Conservation (phyloP, 2,888 invertebrate species). For the Heliothis peltigera region DNA sequence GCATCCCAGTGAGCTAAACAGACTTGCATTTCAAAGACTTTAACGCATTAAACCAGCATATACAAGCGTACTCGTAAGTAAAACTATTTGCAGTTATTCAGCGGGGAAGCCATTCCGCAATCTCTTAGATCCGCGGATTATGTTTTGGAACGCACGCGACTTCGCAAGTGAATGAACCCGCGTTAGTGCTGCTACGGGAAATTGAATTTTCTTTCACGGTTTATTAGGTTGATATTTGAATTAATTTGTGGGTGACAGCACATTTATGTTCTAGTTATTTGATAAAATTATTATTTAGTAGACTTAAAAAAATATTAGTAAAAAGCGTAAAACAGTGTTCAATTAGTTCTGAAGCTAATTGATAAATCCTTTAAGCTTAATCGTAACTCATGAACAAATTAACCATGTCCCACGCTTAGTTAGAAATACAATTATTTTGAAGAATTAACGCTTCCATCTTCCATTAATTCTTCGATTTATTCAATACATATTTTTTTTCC, state of each 20-base stretch:
- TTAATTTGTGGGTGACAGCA: no score
- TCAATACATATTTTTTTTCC: not conserved
- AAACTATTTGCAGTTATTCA: conserved; percentile 77
- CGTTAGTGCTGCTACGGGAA: conserved; percentile 25
- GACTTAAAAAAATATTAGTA: no score
- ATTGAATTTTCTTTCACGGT: conserved; percentile 46
- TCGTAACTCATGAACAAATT: conserved; percentile 15
- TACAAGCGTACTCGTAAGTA: conserved; percentile 36
- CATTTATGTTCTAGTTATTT: no score
- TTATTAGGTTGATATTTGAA: conserved; percentile 19
- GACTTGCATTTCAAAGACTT: conserved; percentile 18
- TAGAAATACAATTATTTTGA: conserved; percentile 11
- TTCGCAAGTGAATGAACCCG: conserved; percentile 65
- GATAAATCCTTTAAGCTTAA: conserved; percentile 1
- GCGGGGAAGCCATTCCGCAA: conserved; percentile 64
- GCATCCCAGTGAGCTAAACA: conserved; percentile 1
- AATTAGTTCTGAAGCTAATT: not conserved
- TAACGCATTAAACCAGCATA: not conserved
- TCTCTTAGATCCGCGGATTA: conserved; percentile 71
- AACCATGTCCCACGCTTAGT: not conserved
- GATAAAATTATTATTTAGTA: no score
- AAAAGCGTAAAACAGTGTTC: no score
- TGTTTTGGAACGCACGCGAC: conserved; percentile 55
- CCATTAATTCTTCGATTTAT: not conserved
- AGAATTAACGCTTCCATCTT: not conserved